These are phyloP conservation scores for Diloba caeruleocephala DNA, from an alignment of 2,888 invertebrate genomes.

Conservation along the genomic window DNA sequence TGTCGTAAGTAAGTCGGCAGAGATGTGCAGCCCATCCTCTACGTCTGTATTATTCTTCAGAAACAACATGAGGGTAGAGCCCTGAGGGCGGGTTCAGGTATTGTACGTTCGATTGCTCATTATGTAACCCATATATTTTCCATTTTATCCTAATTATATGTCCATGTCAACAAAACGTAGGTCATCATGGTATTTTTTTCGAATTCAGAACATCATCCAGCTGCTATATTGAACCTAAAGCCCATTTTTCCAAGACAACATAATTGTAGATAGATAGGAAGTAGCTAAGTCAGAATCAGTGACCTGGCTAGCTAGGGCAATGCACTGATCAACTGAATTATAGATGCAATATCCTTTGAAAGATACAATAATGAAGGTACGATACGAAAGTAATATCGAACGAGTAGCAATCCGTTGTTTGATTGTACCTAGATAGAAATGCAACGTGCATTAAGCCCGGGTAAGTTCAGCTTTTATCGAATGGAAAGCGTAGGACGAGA, in stretches of 20 bases:
- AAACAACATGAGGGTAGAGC: no score
- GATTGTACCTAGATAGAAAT: constrained; percentile 72
- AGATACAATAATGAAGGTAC: constrained; percentile 56
- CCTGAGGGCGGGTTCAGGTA: no score
- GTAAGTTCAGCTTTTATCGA: constrained; percentile 64
- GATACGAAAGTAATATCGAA: constrained; percentile 61
- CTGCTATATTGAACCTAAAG: no score
- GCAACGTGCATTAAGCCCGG: constrained; percentile 65
- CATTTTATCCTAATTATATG: no score
- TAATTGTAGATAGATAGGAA: constrained; percentile 49
- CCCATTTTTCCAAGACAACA: constrained; percentile 50
- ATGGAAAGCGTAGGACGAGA: constrained; percentile 69
- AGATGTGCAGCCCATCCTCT: no score
- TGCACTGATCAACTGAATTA: constrained; percentile 56
- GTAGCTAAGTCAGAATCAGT: constrained; percentile 51
- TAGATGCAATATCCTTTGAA: constrained; percentile 59
- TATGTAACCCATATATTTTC: no score
- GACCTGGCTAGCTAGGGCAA: constrained; percentile 49
- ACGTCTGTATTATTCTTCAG: no score
- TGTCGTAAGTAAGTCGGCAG: no score
- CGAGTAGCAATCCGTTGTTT: constrained; percentile 71
- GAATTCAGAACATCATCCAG: no score
- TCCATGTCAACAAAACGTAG: no score
- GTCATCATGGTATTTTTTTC: no score
- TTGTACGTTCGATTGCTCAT: no score